Percentiles rank a stretch among this genome's conserved stretches.
Conservation (phyloP, 2,113 vertebrate genomes). For the Rhynchopsitta pachyrhyncha region DNA sequence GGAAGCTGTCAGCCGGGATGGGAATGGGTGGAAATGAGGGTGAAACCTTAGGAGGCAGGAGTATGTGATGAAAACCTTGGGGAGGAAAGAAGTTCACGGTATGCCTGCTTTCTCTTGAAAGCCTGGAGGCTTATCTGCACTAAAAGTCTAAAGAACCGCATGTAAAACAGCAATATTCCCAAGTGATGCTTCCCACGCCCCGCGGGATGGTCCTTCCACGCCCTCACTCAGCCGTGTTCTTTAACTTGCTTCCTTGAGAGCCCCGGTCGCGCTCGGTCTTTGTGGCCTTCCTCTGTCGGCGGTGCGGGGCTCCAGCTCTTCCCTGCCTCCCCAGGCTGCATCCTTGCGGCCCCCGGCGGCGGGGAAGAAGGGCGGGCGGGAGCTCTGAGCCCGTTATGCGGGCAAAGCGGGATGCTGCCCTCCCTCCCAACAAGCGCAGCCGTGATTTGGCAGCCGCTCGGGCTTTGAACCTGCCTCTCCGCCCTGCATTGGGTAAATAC, state of each 20-base stretch:
- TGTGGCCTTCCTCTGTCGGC: background rate
- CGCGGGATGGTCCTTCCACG: background rate
- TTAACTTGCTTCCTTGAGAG: background rate
- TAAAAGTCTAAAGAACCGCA: background rate
- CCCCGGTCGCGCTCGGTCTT: background rate
- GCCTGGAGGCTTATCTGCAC: background rate
- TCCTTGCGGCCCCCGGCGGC: background rate
- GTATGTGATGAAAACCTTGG: background rate
- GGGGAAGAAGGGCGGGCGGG: background rate
- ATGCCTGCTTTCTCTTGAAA: background rate
- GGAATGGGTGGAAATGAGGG: background rate
- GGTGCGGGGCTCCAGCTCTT: background rate
- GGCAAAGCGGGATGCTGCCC: background rate
- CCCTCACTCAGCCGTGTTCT: background rate
- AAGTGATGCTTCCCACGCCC: background rate
- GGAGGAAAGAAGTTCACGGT: background rate
- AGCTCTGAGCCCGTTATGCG: background rate
- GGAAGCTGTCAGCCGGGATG: background rate
- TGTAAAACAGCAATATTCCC: background rate
- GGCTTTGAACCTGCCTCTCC: background rate
- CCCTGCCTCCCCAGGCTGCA: background rate
- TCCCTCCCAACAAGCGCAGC: background rate
- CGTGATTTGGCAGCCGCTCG: conserved; percentile 21
- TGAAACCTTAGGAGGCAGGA: background rate
- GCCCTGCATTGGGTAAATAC: background rate